phyloP scores from a whole-genome alignment of 2,797 vertebrate genomes.

The Loris lydekkerianus region DNA sequence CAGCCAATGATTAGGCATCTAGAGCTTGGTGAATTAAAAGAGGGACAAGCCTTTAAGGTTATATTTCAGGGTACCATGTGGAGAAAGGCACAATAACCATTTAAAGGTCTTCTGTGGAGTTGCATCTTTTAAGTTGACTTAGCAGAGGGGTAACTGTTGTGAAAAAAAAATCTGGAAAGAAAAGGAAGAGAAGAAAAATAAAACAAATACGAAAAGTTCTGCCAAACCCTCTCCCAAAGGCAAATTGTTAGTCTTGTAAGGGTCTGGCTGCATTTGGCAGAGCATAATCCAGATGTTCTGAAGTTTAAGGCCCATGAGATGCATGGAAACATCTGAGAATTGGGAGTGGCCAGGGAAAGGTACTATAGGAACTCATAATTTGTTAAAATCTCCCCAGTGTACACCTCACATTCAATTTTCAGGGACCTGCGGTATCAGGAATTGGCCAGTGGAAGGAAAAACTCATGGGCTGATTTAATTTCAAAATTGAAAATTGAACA shows the following conservation, averaged over 20 bases:
- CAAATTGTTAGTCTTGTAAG: background rate
- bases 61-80: accelerated
- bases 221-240: background rate
- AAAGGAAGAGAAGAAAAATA: constrained; percentile 23
- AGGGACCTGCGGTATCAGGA: accelerated
- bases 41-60: accelerated
- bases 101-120: background rate
- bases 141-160: constrained; percentile 12
- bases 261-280: background rate
- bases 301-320: accelerated
- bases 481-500: constrained; percentile 61
- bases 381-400: accelerated
- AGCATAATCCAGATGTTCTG: accelerated
- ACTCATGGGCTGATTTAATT: background rate
- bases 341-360: background rate
- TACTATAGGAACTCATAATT: accelerated
- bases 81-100: background rate
- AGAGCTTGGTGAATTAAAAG: accelerated
- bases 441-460: background rate
- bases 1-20: accelerated
- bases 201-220: background rate
- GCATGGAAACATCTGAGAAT: background rate
- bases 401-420: accelerated
- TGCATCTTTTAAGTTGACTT: background rate
- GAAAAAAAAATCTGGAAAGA: constrained; percentile 33